A percentile compares a stretch with the other conserved stretches of the same genome.
Conservation (phyloP, 2,113 vertebrate species). For the Sterna hirundo region DNA sequence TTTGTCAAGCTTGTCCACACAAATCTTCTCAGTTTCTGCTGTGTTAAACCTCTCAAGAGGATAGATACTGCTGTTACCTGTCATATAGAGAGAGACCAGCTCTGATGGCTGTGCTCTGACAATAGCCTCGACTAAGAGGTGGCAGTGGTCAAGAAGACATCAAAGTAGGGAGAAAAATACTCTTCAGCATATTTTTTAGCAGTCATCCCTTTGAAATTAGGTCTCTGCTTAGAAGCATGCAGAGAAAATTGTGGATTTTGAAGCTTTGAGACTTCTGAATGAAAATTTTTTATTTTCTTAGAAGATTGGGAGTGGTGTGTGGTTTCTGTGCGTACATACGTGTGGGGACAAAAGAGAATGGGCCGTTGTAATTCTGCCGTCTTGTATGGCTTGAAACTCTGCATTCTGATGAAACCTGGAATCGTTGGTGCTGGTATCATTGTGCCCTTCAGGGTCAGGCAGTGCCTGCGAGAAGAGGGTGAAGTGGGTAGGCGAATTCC, state of each 20-base stretch:
- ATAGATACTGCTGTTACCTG: not conserved
- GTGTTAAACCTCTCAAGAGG: not conserved
- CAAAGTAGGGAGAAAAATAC: not conserved
- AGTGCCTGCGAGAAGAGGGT: not conserved
- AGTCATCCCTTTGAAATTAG: not conserved
- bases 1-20: conserved; percentile 17
- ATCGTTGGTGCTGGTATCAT: not conserved
- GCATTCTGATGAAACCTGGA: not conserved
- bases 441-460: not conserved
- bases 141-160: not conserved
- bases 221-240: not conserved
- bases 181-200: not conserved
- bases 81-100: not conserved
- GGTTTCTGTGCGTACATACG: accelerated
- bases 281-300: not conserved
- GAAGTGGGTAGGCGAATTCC: not conserved
- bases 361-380: not conserved
- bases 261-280: not conserved
- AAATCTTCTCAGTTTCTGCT: not conserved
- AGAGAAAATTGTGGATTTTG: not conserved
- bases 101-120: not conserved
- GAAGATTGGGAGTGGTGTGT: not conserved
- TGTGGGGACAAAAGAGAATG: not conserved
- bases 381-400: not conserved
- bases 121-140: not conserved